phyloP scores from a whole-genome alignment of 2,797 vertebrate genomes.

The Triplophysa yarkandensis region DNA sequence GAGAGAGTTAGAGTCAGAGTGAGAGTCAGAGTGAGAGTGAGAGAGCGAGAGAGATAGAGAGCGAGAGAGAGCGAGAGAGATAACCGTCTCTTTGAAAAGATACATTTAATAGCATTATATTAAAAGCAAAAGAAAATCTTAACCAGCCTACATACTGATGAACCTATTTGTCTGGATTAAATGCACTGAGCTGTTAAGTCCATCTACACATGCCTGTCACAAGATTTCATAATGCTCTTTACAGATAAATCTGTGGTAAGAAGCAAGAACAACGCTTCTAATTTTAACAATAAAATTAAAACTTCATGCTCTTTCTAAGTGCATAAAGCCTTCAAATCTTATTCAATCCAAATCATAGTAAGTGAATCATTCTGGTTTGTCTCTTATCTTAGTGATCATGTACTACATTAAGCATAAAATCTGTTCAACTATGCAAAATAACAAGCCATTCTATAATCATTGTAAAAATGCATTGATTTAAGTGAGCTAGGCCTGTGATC shows the following conservation, averaged over 20 bases:
- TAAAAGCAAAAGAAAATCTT: conserved; percentile 36
- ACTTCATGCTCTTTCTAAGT: neutral
- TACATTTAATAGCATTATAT: conserved; percentile 59
- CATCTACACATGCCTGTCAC: conserved; percentile 20
- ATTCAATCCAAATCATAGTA: neutral
- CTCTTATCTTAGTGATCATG: neutral
- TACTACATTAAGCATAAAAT: neutral
- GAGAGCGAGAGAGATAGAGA: conserved; percentile 24
- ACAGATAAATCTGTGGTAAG: conserved; percentile 10
- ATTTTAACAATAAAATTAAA: conserved; percentile 21
- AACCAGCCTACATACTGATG: conserved; percentile 25
- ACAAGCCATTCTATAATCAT: neutral
- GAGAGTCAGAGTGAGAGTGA: neutral
- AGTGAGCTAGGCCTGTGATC: too few species aligned
- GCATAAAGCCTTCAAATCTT: neutral
- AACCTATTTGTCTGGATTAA: conserved; percentile 22
- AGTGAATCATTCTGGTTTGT: neutral
- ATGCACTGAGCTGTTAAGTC: conserved; percentile 8
- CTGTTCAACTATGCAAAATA: neutral
- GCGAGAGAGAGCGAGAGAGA: conserved; percentile 39
- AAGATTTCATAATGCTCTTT: conserved; percentile 33
- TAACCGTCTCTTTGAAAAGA: conserved; percentile 56
- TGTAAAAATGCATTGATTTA: neutral
- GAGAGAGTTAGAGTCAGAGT: conserved; percentile 5
- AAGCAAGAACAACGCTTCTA: neutral